Base-by-base conservation (phyloP, 30 jellyfish, hydroid and myxozoan species). In the Turritopsis rubra region DNA sequence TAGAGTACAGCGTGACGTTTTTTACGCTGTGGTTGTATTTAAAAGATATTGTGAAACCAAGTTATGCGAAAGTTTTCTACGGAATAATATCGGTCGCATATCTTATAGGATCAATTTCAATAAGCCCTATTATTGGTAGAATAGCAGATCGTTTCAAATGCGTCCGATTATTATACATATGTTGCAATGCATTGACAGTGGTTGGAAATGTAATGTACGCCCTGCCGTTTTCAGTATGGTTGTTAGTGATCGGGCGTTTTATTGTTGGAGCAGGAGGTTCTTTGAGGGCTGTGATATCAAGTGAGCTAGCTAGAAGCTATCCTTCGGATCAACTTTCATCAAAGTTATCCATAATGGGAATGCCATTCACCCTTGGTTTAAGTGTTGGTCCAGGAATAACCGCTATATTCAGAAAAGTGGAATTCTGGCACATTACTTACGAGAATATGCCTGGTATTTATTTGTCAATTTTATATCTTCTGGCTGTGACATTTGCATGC, bases 401-500 rank as follows among this genome's bases (percentile, higher is more conserved):
- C 53, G 28, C 27, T 22, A 24, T 72, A 13, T 82, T 82, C 23
- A 0, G 8, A 30, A 71, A 70, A 16, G 75, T 72, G 21, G 77
- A 82, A 66, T 82, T 82, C 53, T 82, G 87, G 87, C 85, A 82
- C 52, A 72, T 82, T 1, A 72, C 76, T 71, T 82, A 29, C 1
- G 75, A 28, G 41, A 82, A 54, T 19, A 72, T 72, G 7, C 86
- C 89, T 21, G 89, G 87, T 24, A 17, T 71, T 19, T 28, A 21
- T 29, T 21, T 82, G 87, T 87, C 89, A 7, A 18, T 19, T 21
- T 19, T 82, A 21, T 82, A 26, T 22, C 9, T 82, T 25, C 9
- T 82, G 0, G 41, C 31, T 77, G 30, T 66, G 26, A 23, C 68
- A 19, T 21, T 70, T 3, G 74, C 75, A 19, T n/a, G 20, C 16